Evolutionary conservation across 2,113 vertebrate species (phyloP).

Genomic region (Anser cygnoides): DNA sequence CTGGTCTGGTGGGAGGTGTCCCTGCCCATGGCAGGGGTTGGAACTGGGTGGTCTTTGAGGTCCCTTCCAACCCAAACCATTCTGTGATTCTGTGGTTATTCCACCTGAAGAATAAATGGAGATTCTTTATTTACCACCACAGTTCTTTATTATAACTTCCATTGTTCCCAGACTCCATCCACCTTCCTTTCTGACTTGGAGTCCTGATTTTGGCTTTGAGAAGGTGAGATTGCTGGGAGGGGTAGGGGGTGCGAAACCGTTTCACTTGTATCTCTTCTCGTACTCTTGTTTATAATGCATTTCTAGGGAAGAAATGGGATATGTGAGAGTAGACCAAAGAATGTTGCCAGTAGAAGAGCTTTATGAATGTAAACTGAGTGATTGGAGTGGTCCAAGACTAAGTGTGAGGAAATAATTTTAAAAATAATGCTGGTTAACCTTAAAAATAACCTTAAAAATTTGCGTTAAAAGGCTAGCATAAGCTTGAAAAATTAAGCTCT

Average conservation of each 20-base stretch:
- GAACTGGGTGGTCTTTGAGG: background rate
- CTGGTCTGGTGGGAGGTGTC: background rate
- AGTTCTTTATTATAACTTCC: background rate
- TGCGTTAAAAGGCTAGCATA: background rate
- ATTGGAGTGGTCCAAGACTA: background rate
- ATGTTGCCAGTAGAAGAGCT: background rate
- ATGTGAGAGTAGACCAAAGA: background rate
- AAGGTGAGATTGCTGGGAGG: background rate
- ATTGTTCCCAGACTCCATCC: background rate
- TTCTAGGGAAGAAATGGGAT: background rate
- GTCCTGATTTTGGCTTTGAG: background rate
- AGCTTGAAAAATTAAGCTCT: background rate
- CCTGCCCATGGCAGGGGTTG: background rate
- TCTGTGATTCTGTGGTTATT: background rate
- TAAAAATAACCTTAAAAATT: background rate
- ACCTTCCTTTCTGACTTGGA: background rate
- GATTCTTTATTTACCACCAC: background rate
- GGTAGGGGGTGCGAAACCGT: background rate
- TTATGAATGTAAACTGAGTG: background rate
- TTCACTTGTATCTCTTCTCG: background rate
- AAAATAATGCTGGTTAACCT: background rate
- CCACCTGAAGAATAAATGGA: background rate
- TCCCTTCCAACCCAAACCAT: background rate
- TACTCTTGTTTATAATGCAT: background rate
- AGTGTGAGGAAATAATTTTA: background rate